Conservation (phyloP, 2,888 invertebrate genomes). For the Schizotus pectinicornis region DNA sequence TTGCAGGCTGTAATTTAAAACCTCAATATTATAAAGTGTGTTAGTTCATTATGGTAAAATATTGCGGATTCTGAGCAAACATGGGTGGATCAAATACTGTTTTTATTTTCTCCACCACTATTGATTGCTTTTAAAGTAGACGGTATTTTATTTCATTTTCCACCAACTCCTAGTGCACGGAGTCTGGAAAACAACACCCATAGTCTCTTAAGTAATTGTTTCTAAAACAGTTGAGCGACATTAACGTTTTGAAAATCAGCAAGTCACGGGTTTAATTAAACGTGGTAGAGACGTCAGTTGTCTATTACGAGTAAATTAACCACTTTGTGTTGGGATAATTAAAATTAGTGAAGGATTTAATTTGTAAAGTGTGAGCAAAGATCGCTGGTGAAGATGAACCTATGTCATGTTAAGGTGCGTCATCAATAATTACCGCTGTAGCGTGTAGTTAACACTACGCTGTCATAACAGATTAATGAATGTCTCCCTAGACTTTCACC, state of each 20-base stretch:
- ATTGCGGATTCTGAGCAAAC: conserved; percentile 22
- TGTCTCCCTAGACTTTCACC: conserved; percentile 55
- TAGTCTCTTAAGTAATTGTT: neutral
- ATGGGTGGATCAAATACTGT: conserved; percentile 12
- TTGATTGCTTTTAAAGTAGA: neutral
- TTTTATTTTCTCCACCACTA: conserved; percentile 7
- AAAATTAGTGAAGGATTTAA: conserved; percentile 1
- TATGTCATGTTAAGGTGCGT: conserved; percentile 48
- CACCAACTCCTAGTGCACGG: neutral
- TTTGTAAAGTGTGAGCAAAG: conserved; percentile 5
- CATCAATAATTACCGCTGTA: conserved; percentile 60
- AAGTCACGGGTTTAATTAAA: neutral
- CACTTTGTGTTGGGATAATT: conserved; percentile 3
- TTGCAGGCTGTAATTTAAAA: conserved; percentile 45
- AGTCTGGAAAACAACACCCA: conserved; percentile 1
- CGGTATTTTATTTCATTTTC: no score
- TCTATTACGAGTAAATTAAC: neutral
- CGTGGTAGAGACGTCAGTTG: no score
- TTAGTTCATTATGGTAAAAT: conserved; percentile 36
- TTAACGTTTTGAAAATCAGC: neutral
- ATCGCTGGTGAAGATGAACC: conserved; percentile 10
- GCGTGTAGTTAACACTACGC: conserved; percentile 60
- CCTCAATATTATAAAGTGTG: conserved; percentile 39
- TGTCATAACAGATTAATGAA: conserved; percentile 62
- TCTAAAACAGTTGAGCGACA: neutral